phyloP scores from a whole-genome alignment of 2,888 invertebrate genomes.

The Drosophila ochracea region DNA sequence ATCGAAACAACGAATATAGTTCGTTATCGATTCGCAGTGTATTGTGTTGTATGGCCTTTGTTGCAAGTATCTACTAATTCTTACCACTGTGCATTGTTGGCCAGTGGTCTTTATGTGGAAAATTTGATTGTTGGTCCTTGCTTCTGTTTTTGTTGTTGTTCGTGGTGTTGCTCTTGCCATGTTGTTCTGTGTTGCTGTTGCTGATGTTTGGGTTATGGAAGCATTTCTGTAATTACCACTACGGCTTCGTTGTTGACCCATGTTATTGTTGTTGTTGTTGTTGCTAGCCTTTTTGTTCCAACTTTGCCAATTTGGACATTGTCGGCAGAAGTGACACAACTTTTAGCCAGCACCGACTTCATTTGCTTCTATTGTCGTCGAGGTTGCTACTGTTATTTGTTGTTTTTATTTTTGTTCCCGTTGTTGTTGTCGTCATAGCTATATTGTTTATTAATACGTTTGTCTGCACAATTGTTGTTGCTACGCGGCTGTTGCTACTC shows the following conservation, averaged over 20 bases:
- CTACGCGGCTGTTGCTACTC: conserved; percentile 62
- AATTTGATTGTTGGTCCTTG: conserved; percentile 44
- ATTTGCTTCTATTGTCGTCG: conserved; percentile 50
- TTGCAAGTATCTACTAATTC: conserved; percentile 43
- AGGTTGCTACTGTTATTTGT: conserved; percentile 41
- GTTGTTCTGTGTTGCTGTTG: conserved; percentile 5
- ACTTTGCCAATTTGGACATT: conserved; percentile 78
- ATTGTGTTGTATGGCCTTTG: conserved; percentile 16
- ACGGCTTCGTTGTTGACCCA: conserved; percentile 31
- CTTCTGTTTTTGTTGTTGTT: conserved; percentile 17
- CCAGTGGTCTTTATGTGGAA: conserved; percentile 33
- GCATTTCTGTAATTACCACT: conserved; percentile 52
- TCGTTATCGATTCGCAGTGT: conserved; percentile 25
- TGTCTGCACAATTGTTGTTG: conserved; percentile 56
- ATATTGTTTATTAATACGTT: conserved; percentile 78
- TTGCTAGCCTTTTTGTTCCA: conserved; percentile 59
- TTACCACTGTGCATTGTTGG: conserved; percentile 41
- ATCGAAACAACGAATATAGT: background rate
- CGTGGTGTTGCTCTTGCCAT: conserved; percentile 12
- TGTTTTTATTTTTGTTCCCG: conserved; percentile 20
- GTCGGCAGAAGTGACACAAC: conserved; percentile 63
- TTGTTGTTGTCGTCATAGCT: conserved; percentile 57
- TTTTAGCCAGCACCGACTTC: conserved; percentile 50
- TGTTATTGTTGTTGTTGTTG: conserved; percentile 19
- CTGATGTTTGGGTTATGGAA: conserved; percentile 32